A percentile compares a stretch with the other conserved stretches of the same genome.
These are phyloP conservation scores for Hyposoter dolosus DNA, from an alignment of 2,888 invertebrate genomes.

Conservation along the genomic window DNA sequence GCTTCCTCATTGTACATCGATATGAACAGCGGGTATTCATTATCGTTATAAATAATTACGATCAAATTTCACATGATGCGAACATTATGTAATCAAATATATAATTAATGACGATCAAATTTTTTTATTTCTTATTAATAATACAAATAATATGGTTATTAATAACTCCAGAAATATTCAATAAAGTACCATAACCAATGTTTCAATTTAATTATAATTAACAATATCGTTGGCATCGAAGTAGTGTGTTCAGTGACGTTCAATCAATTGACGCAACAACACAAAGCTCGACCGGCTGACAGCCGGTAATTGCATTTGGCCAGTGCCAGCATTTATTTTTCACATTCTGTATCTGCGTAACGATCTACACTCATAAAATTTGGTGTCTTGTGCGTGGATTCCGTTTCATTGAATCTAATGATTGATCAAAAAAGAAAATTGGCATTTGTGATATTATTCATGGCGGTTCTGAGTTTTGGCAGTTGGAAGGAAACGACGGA, in stretches of 20 bases:
- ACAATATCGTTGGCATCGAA: background rate
- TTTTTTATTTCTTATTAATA: background rate
- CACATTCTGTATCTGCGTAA: background rate
- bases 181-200: background rate
- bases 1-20: conserved; percentile 30
- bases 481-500: too few relatives aligned
- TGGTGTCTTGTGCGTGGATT: background rate
- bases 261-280: background rate
- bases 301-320: background rate
- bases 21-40: conserved; percentile 49
- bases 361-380: background rate
- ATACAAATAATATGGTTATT: background rate
- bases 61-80: conserved; percentile 10
- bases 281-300: background rate
- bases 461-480: too few relatives aligned
- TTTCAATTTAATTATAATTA: background rate
- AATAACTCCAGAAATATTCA: background rate
- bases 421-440: background rate
- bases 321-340: background rate
- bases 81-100: background rate
- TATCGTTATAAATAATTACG: conserved; percentile 44
- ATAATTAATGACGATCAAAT: background rate
- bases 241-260: background rate
- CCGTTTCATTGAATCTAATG: background rate
- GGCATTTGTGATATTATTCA: too few relatives aligned